Evolutionary conservation across 2,113 vertebrate genomes (phyloP), one percentile per base, ranked within the genome.

Genomic region (Nycticebus coucang): DNA sequence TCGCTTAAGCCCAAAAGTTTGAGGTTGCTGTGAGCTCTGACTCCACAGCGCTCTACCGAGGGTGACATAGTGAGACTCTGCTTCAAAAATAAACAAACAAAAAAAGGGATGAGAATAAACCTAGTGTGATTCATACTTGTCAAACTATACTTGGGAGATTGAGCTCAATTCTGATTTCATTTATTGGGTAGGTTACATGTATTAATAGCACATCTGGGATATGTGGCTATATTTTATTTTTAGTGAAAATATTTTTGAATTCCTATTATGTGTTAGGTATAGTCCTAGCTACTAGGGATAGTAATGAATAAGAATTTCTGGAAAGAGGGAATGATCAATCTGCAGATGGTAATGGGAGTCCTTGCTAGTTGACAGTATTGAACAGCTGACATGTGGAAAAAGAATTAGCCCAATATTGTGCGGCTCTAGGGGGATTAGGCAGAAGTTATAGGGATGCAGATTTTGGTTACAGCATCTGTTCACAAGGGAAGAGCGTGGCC

Each of bases 361-460:
- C 41, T 82, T 72, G 35, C 50, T 78, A 15, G 59, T 14, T 28
- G 62, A n/a, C 59, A 71, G 72, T 26, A 30, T 2, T 64, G 35
- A 93, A 80, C 75, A 94, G 45, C 45, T 95, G 95, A 66, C 21
- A 41, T 4, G 33, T 60, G 55, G 75, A 50, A 68, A 28, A 93
- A 82, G 35, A 83, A 45, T 69, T 33, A 62, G n/a, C 15, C 78
- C 4, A n/a, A 53, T 28, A 3, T 24, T 7, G 0, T 33, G 69
- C 83, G 95, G 68, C 86, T 87, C 33, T 30, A 45, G 35, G n/a
- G 53, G 59, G 22, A 64, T 86, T 45, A 80, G 77, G 53, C 28
- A 26, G 62, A 75, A 69, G 80, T 33, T 55, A 68, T 8, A 68
- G 82, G 92, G 45, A 33, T 57, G 80, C 4, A 33, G 87, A 62